phyloP scores from a whole-genome alignment of 2,113 vertebrate species.

The Progne subis region DNA sequence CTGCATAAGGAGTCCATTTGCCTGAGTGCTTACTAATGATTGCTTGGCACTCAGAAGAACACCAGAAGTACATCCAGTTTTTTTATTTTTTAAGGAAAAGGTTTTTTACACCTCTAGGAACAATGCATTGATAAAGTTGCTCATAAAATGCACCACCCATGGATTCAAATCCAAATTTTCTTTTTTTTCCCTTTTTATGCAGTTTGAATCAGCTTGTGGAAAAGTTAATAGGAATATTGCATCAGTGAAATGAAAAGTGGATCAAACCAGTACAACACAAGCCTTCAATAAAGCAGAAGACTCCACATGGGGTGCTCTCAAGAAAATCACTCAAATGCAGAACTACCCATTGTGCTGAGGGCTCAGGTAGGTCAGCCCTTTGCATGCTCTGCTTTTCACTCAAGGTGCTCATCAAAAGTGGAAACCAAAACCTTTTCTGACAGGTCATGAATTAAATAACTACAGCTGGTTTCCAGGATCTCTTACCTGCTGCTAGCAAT shows the following conservation, averaged over 20 bases:
- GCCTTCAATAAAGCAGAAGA: not conserved
- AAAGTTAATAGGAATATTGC: not conserved
- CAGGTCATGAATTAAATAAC: constrained; percentile 9
- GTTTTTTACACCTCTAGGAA: not conserved
- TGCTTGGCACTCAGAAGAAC: not conserved
- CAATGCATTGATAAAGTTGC: not conserved
- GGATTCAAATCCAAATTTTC: not conserved
- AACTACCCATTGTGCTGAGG: not conserved
- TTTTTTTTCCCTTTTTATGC: not conserved
- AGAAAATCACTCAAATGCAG: not conserved
- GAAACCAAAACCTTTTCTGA: constrained; percentile 2
- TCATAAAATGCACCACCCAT: not conserved
- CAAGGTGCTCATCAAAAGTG: not conserved
- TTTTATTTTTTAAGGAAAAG: not conserved
- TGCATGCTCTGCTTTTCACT: not conserved
- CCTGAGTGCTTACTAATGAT: not conserved
- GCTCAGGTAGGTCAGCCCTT: not conserved
- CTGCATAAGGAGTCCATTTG: not conserved
- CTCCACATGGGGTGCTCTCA: not conserved
- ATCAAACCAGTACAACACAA: not conserved
- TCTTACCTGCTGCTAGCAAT: not conserved
- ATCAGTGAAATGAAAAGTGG: not conserved
- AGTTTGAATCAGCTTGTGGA: not conserved
- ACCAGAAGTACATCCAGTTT: not conserved
- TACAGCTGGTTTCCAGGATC: not conserved